Conservation (phyloP, 2,888 invertebrate genomes). For the Torymus tubicola region DNA sequence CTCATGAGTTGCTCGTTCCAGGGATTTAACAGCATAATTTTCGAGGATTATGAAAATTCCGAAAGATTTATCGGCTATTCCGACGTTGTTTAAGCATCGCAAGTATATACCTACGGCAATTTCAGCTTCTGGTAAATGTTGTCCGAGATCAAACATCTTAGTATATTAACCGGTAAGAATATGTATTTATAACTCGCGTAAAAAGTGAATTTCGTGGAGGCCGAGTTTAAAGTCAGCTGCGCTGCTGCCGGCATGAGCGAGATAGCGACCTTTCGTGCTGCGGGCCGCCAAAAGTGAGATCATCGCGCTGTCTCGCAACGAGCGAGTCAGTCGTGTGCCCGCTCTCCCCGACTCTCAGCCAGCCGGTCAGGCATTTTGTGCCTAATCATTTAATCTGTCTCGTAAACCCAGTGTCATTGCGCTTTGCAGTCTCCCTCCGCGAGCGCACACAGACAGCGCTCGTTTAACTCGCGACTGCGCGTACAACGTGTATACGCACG, state of each 20-base stretch:
- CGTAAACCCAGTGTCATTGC: slow-evolving; percentile 64
- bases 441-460: not conserved
- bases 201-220: too few relatives aligned
- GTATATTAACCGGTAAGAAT: too few relatives aligned
- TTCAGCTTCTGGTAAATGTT: not conserved
- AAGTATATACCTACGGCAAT: not conserved
- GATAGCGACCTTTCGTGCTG: not conserved
- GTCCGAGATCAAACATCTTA: not conserved
- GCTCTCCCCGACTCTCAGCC: too few relatives aligned
- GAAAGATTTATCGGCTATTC: slow-evolving; percentile 9
- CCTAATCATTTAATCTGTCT: slow-evolving; percentile 65
- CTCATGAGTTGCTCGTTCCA: slow-evolving; percentile 7
- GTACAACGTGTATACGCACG: slow-evolving; percentile 44
- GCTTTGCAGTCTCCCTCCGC: slow-evolving; percentile 39
- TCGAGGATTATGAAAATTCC: slow-evolving; percentile 36
- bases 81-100: not conserved
- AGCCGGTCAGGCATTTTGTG: slow-evolving; percentile 49
- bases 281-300: slow-evolving; percentile 48
- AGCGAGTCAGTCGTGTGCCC: too few relatives aligned
- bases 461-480: not conserved
- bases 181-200: too few relatives aligned
- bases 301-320: slow-evolving; percentile 27
- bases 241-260: too few relatives aligned
- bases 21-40: slow-evolving; percentile 28
- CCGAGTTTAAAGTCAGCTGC: too few relatives aligned